These are phyloP conservation scores for Branchellion lobata DNA, from an alignment of 2,888 invertebrate species.

Conservation along the genomic window DNA sequence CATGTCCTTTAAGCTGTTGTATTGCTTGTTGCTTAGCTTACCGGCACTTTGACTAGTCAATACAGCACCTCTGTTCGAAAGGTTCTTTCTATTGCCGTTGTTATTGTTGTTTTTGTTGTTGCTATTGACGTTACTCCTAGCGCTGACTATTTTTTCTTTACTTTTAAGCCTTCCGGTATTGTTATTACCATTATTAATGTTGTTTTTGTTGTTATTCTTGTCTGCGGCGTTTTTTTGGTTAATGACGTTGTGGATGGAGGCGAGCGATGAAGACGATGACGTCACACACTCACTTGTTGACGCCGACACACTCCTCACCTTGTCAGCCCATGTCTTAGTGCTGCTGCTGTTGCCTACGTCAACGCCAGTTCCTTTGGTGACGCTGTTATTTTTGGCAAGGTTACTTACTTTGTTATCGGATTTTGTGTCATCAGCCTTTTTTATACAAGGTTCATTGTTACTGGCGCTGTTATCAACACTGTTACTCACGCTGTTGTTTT, in stretches of 20 bases:
- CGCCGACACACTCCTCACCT: not conserved
- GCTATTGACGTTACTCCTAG: not conserved
- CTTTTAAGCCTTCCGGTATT: not conserved
- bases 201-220: not conserved
- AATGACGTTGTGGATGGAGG: not conserved
- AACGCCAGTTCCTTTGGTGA: not conserved
- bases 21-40: not conserved
- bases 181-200: not conserved
- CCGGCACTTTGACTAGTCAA: no score
- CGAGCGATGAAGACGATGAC: not conserved
- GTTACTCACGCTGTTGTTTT: not conserved
- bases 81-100: not conserved
- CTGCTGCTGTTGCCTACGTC: not conserved
- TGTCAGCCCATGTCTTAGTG: slow-evolving; percentile 19
- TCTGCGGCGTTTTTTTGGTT: not conserved
- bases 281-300: not conserved
- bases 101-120: not conserved
- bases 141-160: not conserved
- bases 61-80: no score
- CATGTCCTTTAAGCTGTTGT: not conserved
- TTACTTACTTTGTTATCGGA: not conserved
- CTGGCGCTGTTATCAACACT: not conserved
- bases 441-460: not conserved
- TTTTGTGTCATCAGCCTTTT: not conserved
- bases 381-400: not conserved